Conservation (phyloP, 2,113 vertebrate genomes). For the Microcebus tavaratra region DNA sequence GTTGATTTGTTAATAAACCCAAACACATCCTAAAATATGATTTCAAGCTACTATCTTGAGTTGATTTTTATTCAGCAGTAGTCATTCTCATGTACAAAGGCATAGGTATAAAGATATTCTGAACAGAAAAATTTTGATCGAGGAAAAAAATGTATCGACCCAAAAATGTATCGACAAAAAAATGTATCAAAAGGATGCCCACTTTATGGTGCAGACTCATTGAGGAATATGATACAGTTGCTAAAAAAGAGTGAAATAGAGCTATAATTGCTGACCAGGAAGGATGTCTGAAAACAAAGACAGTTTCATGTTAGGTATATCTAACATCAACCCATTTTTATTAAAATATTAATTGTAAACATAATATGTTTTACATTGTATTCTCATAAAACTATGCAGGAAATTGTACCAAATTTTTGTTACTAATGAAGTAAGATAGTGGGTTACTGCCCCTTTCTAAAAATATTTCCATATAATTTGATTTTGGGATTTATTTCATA, state of each 20-base stretch:
- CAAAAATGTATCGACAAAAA: background rate
- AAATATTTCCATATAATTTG: background rate
- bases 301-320: background rate
- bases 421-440: background rate
- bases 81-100: background rate
- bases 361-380: background rate
- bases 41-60: background rate
- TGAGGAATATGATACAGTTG: background rate
- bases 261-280: background rate
- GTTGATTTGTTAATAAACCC: conserved; percentile 14
- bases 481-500: background rate
- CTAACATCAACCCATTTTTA: background rate
- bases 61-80: background rate
- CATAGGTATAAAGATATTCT: background rate
- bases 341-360: conserved; percentile 41
- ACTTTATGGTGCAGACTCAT: background rate
- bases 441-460: background rate
- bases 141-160: background rate
- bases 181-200: background rate
- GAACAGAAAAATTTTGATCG: background rate
- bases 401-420: background rate
- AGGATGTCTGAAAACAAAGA: background rate
- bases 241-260: background rate
- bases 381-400: background rate
- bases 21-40: conserved; percentile 14